A percentile compares a stretch with the other conserved stretches of the same genome.
Conservation (phyloP, 2,113 vertebrate species). For the Hippocampus zosterae region DNA sequence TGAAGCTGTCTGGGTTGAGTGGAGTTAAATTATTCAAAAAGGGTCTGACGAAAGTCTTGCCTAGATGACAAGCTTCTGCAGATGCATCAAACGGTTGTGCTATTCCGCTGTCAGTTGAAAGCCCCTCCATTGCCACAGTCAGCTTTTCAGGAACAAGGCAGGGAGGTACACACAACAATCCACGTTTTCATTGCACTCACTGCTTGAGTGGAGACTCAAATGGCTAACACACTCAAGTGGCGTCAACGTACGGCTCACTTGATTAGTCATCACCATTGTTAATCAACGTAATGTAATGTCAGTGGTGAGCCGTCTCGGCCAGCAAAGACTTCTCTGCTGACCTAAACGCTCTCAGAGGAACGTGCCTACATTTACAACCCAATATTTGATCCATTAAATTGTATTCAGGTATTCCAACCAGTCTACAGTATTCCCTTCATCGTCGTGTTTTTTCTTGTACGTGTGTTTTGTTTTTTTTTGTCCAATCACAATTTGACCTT, state of each 20-base stretch:
- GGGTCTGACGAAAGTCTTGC: conserved; percentile 44
- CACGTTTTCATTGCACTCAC: not conserved
- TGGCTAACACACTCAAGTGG: not conserved
- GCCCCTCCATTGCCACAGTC: conserved; percentile 32
- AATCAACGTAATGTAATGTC: not conserved
- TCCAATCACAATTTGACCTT: no score
- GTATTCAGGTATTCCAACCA: no score
- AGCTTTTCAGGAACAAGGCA: conserved; percentile 47
- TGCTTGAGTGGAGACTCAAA: not conserved
- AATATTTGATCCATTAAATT: not conserved
- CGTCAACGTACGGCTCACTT: not conserved
- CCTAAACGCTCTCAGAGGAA: not conserved
- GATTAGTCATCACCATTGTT: not conserved
- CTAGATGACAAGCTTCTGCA: conserved; percentile 41
- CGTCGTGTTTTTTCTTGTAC: no score
- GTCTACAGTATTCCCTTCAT: no score
- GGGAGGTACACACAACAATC: not conserved
- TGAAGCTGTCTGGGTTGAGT: conserved; percentile 13
- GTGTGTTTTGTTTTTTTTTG: no score
- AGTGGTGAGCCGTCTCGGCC: not conserved
- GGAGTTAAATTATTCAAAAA: conserved; percentile 57
- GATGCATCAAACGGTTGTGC: conserved; percentile 45
- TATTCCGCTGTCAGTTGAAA: conserved; percentile 46
- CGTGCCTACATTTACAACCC: not conserved
- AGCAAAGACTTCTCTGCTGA: not conserved